Conservation (phyloP, 2,888 invertebrate genomes). For the Neria commutata region DNA sequence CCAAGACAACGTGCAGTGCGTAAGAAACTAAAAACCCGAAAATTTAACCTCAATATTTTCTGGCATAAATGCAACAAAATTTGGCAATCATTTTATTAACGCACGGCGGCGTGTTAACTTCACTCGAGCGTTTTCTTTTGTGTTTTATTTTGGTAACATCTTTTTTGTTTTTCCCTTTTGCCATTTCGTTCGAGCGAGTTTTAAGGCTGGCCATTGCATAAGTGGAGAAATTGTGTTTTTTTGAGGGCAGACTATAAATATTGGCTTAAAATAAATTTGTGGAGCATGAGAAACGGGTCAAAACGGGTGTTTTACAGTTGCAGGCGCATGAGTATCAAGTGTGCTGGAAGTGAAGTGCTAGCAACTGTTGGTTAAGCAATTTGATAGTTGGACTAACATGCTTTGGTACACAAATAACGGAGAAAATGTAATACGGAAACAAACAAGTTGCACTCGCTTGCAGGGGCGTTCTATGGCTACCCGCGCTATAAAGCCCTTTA, state of each 20-base stretch:
- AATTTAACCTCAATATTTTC: slow-evolving; percentile 45
- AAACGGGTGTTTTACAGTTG: no score
- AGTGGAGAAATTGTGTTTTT: slow-evolving; percentile 43
- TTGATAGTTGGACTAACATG: no score
- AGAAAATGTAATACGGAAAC: no score
- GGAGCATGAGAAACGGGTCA: slow-evolving; percentile 38
- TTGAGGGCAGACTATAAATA: slow-evolving; percentile 27
- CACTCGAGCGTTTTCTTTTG: slow-evolving; percentile 1
- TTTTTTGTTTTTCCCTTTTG: slow-evolving; percentile 36
- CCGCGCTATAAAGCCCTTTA: no score
- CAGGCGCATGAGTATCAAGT: no score
- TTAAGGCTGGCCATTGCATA: slow-evolving; percentile 50
- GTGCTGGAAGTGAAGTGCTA: background rate
- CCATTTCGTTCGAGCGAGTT: no score
- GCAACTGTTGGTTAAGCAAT: background rate
- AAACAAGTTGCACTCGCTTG: no score
- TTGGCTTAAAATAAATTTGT: slow-evolving; percentile 36
- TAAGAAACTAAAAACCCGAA: slow-evolving; percentile 34
- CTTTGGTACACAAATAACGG: background rate
- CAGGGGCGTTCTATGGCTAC: no score
- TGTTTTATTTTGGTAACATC: slow-evolving; percentile 41
- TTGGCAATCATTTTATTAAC: slow-evolving; percentile 50
- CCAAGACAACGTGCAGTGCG: slow-evolving; percentile 48
- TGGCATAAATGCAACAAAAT: slow-evolving; percentile 29
- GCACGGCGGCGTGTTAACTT: slow-evolving; percentile 7